Base-by-base conservation (phyloP, 2,888 invertebrate genomes). In the Pseudococcus viburni region DNA sequence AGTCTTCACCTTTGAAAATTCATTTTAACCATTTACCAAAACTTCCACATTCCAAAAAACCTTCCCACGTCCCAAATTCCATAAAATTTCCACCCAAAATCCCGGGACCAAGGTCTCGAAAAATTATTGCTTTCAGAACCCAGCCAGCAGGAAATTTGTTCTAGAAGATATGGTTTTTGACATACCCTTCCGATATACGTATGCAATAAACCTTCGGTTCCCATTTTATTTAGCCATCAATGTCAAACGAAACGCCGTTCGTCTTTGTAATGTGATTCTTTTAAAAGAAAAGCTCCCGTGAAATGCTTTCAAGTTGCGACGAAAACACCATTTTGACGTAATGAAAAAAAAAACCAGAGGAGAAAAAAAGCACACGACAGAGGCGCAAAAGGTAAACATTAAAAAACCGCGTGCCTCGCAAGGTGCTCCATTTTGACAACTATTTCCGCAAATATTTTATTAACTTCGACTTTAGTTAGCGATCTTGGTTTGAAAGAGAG, bases 381-480 rank as follows among this genome's bases (percentile, higher is more conserved):
- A 5, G 12, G 55, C n/a, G 59, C n/a, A n/a, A 59, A 59, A 19
- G 59, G 26, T 9, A 59, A 59, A 59, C 59, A 59, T 59, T 19
- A 73, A 73, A 73, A 73, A 73, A 33, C 68, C 15, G 33, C 33
- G 33, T 73, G 68, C 68, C 68, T 59, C 8, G 8, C 59, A 26
- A 33, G 68, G 26, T 73, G 68, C 68, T 73, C 68, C 12, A 73
- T 73, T 73, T 80, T 80, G 80, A 80, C 80, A 80, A 80, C 80
- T 80, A 80, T 80, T 80, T 80, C 80, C 80, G 42, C 80, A 80
- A 80, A 80, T 80, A 80, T 80, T 80, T 80, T 80, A 80, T 80
- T 80, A 80, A 80, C 46, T 80, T 80, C 80, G 11, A 42, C n/a
- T 80, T 42, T 42, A 80, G 80, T 80, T 80, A 80, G 42, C 68